phyloP scores from a whole-genome alignment of 2,888 invertebrate genomes.

The Catocala sponsa region DNA sequence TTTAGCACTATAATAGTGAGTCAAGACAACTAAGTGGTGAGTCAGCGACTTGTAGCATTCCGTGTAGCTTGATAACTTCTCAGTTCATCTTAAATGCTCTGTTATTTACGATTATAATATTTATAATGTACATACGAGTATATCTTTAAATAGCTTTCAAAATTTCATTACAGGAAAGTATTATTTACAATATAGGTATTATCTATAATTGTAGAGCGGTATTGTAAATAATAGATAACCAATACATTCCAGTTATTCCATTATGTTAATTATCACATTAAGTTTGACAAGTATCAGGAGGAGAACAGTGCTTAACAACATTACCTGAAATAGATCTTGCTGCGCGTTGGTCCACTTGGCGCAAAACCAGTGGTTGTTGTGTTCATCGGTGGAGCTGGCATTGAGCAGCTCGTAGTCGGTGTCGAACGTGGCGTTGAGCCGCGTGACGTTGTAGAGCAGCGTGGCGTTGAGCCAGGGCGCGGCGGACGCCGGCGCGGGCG shows the following conservation, averaged over 20 bases:
- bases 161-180: no score
- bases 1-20: background rate
- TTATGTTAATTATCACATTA: no score
- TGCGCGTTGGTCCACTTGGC: conserved; percentile 94
- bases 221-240: no score
- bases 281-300: no score
- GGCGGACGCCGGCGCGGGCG: conserved; percentile 81
- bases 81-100: no score
- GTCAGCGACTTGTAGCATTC: background rate
- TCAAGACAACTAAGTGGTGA: background rate
- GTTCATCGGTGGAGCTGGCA: conserved; percentile 79
- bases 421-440: conserved; percentile 86
- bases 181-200: no score
- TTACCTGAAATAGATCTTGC: conserved; percentile 92
- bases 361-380: conserved; percentile 87
- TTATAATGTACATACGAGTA: no score
- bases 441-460: conserved; percentile 84
- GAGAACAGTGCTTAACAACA: background rate
- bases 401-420: conserved; percentile 85
- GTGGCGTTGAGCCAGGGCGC: conserved; percentile 87
- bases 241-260: no score
- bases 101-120: no score
- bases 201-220: no score
- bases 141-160: no score
- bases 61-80: background rate